Evolutionary conservation across 2,888 invertebrate genomes (phyloP).

Genomic region (Creontiades dilutus): DNA sequence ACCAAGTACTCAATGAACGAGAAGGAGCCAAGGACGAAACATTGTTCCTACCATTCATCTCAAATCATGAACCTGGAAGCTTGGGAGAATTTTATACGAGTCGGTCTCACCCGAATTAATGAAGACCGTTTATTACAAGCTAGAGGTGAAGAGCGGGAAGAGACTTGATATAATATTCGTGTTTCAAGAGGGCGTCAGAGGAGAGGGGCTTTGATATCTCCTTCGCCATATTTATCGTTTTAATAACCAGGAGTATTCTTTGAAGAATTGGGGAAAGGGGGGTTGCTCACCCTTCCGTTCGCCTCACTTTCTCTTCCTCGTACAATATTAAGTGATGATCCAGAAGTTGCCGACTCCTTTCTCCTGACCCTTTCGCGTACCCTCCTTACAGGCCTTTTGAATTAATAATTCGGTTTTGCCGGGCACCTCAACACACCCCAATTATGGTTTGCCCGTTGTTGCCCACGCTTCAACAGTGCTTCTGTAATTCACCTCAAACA

Average conservation of each 20-base stretch:
- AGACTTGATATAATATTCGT: slow-evolving; percentile 40
- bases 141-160: not conserved
- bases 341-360: slow-evolving; percentile 40
- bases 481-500: slow-evolving; percentile 23
- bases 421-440: slow-evolving; percentile 44
- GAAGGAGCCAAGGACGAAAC: no score
- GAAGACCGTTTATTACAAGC: slow-evolving; percentile 42
- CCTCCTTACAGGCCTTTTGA: slow-evolving; percentile 32
- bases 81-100: slow-evolving; percentile 3
- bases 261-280: not conserved
- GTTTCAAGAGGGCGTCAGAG: not conserved
- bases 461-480: slow-evolving; percentile 16
- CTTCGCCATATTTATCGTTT: slow-evolving; percentile 46
- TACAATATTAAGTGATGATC: slow-evolving; percentile 54
- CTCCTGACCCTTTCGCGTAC: not conserved
- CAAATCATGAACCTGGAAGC: no score
- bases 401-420: slow-evolving; percentile 26
- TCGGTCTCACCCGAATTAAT: slow-evolving; percentile 18
- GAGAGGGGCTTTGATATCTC: slow-evolving; percentile 9
- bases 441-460: slow-evolving; percentile 43
- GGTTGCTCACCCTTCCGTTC: not conserved
- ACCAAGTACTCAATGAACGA: no score
- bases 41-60: no score
- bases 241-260: slow-evolving; percentile 56
- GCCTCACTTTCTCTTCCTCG: slow-evolving; percentile 38